These are phyloP conservation scores for Drosophila lini DNA, from an alignment of 1,140 invertebrate species.

Conservation along the genomic window DNA sequence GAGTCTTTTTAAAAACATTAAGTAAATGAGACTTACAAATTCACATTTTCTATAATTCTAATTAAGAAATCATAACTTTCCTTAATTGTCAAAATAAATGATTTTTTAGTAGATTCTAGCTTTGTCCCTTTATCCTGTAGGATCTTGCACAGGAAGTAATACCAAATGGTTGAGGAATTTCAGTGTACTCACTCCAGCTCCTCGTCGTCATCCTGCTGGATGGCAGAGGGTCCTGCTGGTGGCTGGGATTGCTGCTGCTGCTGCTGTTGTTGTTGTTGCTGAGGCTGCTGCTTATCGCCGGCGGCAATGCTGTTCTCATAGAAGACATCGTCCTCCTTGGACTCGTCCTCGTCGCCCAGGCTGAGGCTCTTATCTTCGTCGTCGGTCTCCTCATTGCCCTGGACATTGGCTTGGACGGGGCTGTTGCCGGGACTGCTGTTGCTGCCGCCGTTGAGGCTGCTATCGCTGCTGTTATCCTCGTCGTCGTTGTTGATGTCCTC, in stretches of 20 bases:
- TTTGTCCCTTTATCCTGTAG: neutral
- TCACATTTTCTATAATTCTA: too few species aligned
- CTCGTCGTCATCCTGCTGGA: conserved; percentile 86
- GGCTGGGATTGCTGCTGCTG: conserved; percentile 44
- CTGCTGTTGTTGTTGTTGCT: conserved; percentile 51
- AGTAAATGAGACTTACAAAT: too few species aligned
- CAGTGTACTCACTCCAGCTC: conserved; percentile 83
- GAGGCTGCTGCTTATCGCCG: conserved; percentile 61
- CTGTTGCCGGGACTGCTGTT: conserved; percentile 29
- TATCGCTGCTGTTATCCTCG: conserved; percentile 74
- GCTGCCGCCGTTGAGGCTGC: conserved; percentile 17
- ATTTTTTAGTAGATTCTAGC: neutral
- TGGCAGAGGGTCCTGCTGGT: conserved; percentile 29
- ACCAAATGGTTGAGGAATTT: neutral
- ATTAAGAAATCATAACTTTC: too few species aligned
- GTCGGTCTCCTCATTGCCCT: conserved; percentile 74
- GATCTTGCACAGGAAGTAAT: neutral
- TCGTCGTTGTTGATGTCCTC: conserved; percentile 79
- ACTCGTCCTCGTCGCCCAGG: conserved; percentile 84
- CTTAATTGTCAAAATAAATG: neutral
- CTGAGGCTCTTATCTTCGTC: conserved; percentile 77
- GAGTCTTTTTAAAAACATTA: too few species aligned
- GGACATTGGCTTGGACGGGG: conserved; percentile 70
- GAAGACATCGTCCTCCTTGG: conserved; percentile 90
- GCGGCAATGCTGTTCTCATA: conserved; percentile 87